Base-by-base conservation (phyloP, 2,888 invertebrate genomes). In the Pachycephus smyrnensis region DNA sequence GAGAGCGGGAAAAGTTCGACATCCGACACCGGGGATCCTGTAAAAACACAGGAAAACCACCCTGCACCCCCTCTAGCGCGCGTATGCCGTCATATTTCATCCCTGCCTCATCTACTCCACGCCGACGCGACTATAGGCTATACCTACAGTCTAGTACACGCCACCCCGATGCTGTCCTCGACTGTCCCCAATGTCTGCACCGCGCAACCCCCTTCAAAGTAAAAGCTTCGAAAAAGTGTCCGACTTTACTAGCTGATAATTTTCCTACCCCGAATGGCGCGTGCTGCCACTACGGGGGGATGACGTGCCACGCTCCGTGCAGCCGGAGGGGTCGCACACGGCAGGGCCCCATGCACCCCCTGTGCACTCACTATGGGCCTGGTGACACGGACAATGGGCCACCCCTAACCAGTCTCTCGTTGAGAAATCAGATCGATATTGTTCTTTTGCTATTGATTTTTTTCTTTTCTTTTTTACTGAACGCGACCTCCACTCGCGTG, bases 221-320 rank as follows among this genome's bases (percentile, higher is more conserved):
- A 55, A 75, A 76, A 76, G 80, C 75, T 79, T 79, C 77, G 79
- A 82, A 83, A 85, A 79, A 79, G 76, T 79, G 79, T 79, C 79
- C 81, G 81, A 82, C 83, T 82, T 84, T 82, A 83, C 84, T 84
- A 84, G 83, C 85, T 82, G 86, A 86, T 85, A 85, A 86, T 86
- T 86, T 84, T 83, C 75, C 80, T 84, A 82, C 80, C 80, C 82
- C 71, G 78, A 78, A 32, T 75, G 79, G 76, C 82, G 81, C 82
- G 82, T 81, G 82, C 68, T 76, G 74, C 73, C 68, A n/a, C 32
- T 68, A 75, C 37, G 75, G 31, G 73, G 82, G 82, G 79, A 81
- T 69, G 69, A 79, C 76, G 81, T 75, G 82, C 79, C 83, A 84
- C 83, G 82, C 82, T 84, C 73, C 80, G 71, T 71, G 71, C 69